Conservation (phyloP, 2,113 vertebrate species). For the Monarcha castaneiventris region DNA sequence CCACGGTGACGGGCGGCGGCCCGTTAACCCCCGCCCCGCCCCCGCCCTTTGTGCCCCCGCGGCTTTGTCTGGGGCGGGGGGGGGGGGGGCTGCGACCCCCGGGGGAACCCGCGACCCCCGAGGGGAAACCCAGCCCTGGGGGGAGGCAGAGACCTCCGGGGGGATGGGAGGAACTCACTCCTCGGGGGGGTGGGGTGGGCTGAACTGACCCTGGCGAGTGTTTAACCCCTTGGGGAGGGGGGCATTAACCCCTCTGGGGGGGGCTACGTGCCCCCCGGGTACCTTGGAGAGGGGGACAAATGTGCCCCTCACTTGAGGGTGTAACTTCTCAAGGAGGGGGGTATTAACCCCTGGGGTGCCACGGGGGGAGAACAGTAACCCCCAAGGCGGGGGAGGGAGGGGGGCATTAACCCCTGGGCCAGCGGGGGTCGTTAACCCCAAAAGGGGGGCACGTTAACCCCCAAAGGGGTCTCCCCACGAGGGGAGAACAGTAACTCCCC, state of each 20-base stretch:
- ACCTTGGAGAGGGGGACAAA: background rate
- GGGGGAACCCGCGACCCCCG: background rate
- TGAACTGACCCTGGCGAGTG: background rate
- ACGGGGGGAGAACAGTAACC: background rate
- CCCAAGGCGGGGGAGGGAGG: background rate
- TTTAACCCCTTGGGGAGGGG: background rate
- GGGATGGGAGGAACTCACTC: too few relatives aligned
- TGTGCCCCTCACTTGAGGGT: background rate
- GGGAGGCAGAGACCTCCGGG: background rate
- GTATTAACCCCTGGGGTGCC: background rate
- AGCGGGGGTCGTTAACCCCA: background rate
- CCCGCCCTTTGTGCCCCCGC: conserved; percentile 7
- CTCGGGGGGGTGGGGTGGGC: too few relatives aligned
- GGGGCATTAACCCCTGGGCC: background rate
- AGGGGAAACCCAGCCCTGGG: background rate
- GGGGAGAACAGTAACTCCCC: background rate
- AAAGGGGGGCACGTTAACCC: background rate
- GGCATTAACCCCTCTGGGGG: background rate
- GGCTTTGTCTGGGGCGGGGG: background rate
- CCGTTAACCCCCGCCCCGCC: conserved; percentile 31
- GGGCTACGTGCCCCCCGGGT: background rate
- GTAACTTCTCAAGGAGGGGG: background rate
- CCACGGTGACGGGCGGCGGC: background rate
- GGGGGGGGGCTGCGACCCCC: background rate
- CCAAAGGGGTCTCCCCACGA: background rate